Evolutionary conservation across 1,140 invertebrate genomes (phyloP).

Genomic region (Sarcophaga peregrina): DNA sequence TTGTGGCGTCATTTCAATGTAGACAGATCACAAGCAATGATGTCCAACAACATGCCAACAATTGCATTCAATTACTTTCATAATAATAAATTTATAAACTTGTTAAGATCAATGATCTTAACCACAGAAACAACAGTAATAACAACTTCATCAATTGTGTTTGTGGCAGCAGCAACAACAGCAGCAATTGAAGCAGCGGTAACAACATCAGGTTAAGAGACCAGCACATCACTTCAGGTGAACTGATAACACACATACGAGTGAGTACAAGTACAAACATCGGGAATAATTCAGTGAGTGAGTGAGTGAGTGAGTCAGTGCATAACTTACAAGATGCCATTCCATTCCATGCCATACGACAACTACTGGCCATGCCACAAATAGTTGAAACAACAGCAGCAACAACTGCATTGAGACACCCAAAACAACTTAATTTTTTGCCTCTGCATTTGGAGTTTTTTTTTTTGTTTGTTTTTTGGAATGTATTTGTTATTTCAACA

Average conservation of each 20-base stretch:
- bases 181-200: too few relatives aligned
- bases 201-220: background rate
- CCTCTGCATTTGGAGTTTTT: background rate
- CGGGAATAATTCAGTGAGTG: background rate
- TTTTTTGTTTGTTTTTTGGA: background rate
- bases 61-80: conserved; percentile 27
- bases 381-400: background rate
- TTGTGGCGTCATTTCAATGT: background rate
- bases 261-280: background rate
- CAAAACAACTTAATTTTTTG: conserved; percentile 38
- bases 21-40: conserved; percentile 4
- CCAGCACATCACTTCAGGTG: conserved; percentile 27
- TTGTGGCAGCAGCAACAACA: background rate
- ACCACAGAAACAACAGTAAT: conserved; percentile 31
- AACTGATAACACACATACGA: conserved; percentile 26
- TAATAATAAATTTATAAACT: conserved; percentile 28
- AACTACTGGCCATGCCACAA: conserved; percentile 18
- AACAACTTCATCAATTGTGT: conserved; percentile 40
- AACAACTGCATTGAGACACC: conserved; percentile 5
- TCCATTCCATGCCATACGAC: background rate
- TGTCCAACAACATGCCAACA: conserved; percentile 11
- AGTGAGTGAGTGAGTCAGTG: background rate
- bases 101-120: conserved; percentile 15
- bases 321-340: conserved; percentile 41
- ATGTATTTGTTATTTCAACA: conserved; percentile 4